Conservation (phyloP, 1,140 invertebrate genomes). For the Monomorium pharaonis region DNA sequence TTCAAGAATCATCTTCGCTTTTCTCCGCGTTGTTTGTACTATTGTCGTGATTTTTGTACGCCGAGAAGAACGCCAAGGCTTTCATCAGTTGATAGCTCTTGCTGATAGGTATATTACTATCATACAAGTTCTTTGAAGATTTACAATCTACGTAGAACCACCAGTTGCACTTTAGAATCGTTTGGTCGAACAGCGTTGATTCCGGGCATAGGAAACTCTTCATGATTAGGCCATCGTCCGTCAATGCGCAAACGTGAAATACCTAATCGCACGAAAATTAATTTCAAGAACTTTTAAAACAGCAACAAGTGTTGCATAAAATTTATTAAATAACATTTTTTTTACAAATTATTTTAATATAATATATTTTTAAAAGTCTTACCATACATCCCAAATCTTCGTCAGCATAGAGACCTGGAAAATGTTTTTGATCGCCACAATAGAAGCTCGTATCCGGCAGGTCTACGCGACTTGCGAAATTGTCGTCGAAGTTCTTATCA, state of each 20-base stretch:
- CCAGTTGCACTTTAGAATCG: conserved; percentile 96
- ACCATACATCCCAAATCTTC: conserved; percentile 97
- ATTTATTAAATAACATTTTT: neutral
- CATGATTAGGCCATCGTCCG: conserved; percentile 94
- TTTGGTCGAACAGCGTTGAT: conserved; percentile 95
- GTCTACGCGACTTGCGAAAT: conserved; percentile 93
- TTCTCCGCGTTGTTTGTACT: conserved; percentile 65
- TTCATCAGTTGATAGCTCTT: conserved; percentile 97
- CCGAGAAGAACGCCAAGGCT: conserved; percentile 93
- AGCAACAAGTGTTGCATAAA: neutral
- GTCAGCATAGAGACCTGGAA: conserved; percentile 95
- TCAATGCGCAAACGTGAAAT: conserved; percentile 95
- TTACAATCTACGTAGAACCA: conserved; percentile 96
- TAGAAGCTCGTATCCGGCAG: conserved; percentile 94
- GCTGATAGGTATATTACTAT: conserved; percentile 95
- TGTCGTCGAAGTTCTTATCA: conserved; percentile 95
- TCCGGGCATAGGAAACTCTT: conserved; percentile 96
- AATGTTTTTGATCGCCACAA: conserved; percentile 95
- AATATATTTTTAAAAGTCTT: conserved; percentile 27
- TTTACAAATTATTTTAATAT: neutral
- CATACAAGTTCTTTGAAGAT: conserved; percentile 91
- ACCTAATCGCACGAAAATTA: conserved; percentile 87
- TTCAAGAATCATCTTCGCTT: conserved; percentile 26
- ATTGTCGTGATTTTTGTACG: conserved; percentile 89
- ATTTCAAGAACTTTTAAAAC: conserved; percentile 20